Evolutionary conservation across 2,797 vertebrate species (phyloP).

Genomic region (Phaenicophaeus curvirostris): DNA sequence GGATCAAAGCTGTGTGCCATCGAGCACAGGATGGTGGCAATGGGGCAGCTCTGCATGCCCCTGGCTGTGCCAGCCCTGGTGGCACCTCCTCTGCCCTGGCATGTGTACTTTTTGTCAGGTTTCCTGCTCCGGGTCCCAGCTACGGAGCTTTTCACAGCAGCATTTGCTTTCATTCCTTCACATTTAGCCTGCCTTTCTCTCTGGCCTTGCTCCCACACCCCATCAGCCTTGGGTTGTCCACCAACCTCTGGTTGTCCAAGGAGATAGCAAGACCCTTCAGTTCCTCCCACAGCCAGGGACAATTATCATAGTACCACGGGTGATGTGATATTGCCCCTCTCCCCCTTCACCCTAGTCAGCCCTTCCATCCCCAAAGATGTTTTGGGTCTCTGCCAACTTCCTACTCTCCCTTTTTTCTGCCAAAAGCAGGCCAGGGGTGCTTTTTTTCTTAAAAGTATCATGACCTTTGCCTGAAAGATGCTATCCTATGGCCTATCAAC

Average conservation of each 20-base stretch:
- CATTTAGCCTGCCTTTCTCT: neutral
- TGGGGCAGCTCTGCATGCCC: neutral
- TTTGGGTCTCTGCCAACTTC: too few relatives aligned
- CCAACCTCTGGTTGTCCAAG: neutral
- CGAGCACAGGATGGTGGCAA: neutral
- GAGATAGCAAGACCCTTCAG: neutral
- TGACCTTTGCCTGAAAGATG: neutral
- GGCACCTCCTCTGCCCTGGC: neutral
- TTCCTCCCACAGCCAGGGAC: neutral
- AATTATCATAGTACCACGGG: accelerated
- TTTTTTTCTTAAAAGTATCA: too few relatives aligned
- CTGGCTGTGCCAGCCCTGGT: too few relatives aligned
- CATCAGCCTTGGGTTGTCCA: accelerated
- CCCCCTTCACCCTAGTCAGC: too few relatives aligned
- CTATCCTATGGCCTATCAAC: neutral
- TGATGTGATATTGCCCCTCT: neutral
- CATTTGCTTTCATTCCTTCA: neutral
- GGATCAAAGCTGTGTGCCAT: too few relatives aligned
- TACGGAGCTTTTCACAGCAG: neutral
- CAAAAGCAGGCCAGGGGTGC: neutral
- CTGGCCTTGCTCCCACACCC: neutral
- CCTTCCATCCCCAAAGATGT: neutral
- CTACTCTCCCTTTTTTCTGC: neutral
- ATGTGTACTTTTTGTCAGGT: neutral
- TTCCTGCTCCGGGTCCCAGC: accelerated